Percentiles rank a stretch among this genome's conserved stretches.
Conservation (phyloP, 2,888 invertebrate genomes). For the Agrochola macilenta region DNA sequence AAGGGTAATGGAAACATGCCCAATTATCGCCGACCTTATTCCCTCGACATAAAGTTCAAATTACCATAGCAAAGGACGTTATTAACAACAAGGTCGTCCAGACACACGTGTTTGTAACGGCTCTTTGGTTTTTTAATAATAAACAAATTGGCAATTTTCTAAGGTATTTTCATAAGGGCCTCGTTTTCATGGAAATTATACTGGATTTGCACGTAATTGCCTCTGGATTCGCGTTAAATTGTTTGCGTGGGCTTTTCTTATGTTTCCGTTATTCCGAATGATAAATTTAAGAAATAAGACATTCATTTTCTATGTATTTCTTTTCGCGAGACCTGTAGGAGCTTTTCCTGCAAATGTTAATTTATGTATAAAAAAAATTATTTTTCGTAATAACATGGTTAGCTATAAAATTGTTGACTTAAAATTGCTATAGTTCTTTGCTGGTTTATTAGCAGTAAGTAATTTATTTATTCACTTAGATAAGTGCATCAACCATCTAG, state of each 20-base stretch:
- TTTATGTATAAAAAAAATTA: slow-evolving; percentile 20
- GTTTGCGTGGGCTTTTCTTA: slow-evolving; percentile 44
- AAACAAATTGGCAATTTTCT: slow-evolving; percentile 58
- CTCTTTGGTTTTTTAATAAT: slow-evolving; percentile 56
- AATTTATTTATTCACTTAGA: not conserved
- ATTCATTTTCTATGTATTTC: slow-evolving; percentile 41
- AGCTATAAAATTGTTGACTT: too few relatives aligned
- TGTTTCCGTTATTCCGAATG: slow-evolving; percentile 53
- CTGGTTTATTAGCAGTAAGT: not conserved
- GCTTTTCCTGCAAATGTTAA: slow-evolving; percentile 29
- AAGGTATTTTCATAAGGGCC: slow-evolving; percentile 48
- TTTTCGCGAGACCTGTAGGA: slow-evolving; percentile 6
- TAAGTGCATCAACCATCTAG: not conserved
- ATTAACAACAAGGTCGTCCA: slow-evolving; percentile 61
- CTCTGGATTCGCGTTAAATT: slow-evolving; percentile 54
- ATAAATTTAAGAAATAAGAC: slow-evolving; percentile 55
- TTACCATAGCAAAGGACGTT: slow-evolving; percentile 39
- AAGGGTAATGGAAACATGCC: slow-evolving; percentile 49
- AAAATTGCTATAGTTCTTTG: not conserved
- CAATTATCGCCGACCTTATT: slow-evolving; percentile 41
- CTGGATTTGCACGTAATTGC: slow-evolving; percentile 60
- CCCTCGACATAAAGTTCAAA: slow-evolving; percentile 30
- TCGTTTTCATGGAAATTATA: slow-evolving; percentile 55
- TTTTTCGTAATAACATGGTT: not conserved
- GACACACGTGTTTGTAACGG: slow-evolving; percentile 54